phyloP scores from a whole-genome alignment of 2,113 vertebrate genomes.

The Notarius lentiginosus region DNA sequence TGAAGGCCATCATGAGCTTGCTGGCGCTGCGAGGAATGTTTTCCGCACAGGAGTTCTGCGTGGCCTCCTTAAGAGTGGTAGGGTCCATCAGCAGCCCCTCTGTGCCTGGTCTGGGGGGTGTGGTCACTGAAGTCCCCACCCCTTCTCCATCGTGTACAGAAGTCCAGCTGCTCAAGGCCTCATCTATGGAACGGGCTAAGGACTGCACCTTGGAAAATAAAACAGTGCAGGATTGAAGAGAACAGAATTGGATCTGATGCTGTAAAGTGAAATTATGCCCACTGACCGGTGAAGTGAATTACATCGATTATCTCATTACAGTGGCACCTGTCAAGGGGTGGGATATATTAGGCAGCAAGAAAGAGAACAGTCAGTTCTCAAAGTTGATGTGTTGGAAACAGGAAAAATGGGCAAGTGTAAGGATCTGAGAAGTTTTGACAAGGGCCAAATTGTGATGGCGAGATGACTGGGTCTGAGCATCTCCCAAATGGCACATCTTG shows the following conservation, averaged over 20 bases:
- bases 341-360: too few species aligned
- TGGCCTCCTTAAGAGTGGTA: slow-evolving; percentile 69
- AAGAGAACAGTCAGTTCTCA: too few species aligned
- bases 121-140: slow-evolving; percentile 52
- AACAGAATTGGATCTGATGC: not conserved
- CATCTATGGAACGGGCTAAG: slow-evolving; percentile 95
- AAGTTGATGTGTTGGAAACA: too few species aligned
- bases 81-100: slow-evolving; percentile 75
- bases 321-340: too few species aligned
- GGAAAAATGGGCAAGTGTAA: too few species aligned
- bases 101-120: slow-evolving; percentile 48
- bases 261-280: not conserved
- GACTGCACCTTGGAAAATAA: slow-evolving; percentile 83
- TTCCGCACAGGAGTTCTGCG: slow-evolving; percentile 70
- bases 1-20: slow-evolving; percentile 97
- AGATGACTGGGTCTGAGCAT: too few species aligned
- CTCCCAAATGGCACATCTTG: too few species aligned
- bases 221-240: not conserved
- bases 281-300: too few species aligned
- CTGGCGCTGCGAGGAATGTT: slow-evolving; percentile 83
- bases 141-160: slow-evolving; percentile 76
- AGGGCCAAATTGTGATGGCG: too few species aligned
- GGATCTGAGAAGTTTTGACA: too few species aligned
- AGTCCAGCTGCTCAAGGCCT: slow-evolving; percentile 90
- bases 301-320: too few species aligned